Percentiles rank a stretch among this genome's conserved stretches.
Evolutionary conservation across 2,888 invertebrate species (phyloP).

Genomic region (Amphipoea lucens): DNA sequence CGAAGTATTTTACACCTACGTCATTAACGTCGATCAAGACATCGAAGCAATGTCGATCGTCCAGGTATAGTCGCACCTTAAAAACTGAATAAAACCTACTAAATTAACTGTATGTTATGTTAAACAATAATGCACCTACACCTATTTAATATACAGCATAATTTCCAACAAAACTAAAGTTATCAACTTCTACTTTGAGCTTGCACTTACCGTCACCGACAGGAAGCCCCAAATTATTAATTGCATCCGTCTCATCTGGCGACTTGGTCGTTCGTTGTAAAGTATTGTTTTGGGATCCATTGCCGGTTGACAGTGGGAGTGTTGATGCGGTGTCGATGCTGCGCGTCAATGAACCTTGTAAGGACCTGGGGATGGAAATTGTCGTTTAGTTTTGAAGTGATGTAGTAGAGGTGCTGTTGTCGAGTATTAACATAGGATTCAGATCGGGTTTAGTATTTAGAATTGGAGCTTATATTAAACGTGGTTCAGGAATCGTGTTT

Average conservation of each 20-base stretch:
- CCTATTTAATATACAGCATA: slow-evolving; percentile 16
- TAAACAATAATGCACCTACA: slow-evolving; percentile 11
- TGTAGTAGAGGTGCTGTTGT: slow-evolving; percentile 42
- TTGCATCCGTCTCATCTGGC: slow-evolving; percentile 84
- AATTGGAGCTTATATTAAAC: slow-evolving; percentile 19
- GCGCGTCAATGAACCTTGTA: slow-evolving; percentile 87
- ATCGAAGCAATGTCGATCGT: neutral
- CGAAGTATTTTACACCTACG: too few species aligned
- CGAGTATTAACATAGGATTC: slow-evolving; percentile 46
- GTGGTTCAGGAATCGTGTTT: neutral
- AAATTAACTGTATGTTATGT: neutral
- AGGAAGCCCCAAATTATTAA: slow-evolving; percentile 86
- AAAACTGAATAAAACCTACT: neutral
- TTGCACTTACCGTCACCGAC: slow-evolving; percentile 75
- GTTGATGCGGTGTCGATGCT: slow-evolving; percentile 88
- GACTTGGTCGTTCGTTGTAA: slow-evolving; percentile 84
- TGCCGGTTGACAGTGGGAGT: slow-evolving; percentile 83
- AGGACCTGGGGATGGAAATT: slow-evolving; percentile 74
- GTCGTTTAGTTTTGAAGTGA: slow-evolving; percentile 9
- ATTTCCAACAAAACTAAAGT: slow-evolving; percentile 38
- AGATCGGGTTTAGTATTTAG: slow-evolving; percentile 36
- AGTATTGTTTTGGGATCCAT: slow-evolving; percentile 85
- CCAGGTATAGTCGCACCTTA: neutral
- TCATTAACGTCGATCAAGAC: neutral
- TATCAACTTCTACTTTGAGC: slow-evolving; percentile 37